phyloP scores from a whole-genome alignment of 2,888 invertebrate species.

The Liodrosophila aerea region DNA sequence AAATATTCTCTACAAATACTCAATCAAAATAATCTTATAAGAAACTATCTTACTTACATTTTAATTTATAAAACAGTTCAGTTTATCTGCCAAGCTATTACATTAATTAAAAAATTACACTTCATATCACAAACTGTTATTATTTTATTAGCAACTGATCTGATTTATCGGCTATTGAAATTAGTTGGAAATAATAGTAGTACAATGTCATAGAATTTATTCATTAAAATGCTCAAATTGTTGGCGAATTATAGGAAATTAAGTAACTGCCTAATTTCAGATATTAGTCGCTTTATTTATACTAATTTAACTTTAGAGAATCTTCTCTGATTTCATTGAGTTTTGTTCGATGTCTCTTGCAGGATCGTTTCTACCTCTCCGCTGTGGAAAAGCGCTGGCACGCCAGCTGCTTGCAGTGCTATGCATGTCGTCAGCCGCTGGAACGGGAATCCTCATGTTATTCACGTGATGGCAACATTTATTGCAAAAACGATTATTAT shows the following conservation, averaged over 20 bases:
- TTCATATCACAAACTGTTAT: background rate
- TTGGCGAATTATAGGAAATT: too few relatives aligned
- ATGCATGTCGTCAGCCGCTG: conserved; percentile 93
- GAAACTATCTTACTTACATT: too few relatives aligned
- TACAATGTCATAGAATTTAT: conserved; percentile 16
- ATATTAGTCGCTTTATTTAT: too few relatives aligned
- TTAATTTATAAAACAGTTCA: too few relatives aligned
- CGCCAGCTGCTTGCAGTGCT: conserved; percentile 94
- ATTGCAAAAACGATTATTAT: conserved; percentile 98
- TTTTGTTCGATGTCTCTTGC: too few relatives aligned
- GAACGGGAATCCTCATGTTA: conserved; percentile 97
- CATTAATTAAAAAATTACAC: too few relatives aligned
- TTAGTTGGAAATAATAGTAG: conserved; percentile 1
- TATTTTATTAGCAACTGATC: background rate
- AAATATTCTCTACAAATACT: too few relatives aligned
- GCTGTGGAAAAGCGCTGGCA: conserved; percentile 97
- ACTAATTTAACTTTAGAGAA: too few relatives aligned
- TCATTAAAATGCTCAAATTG: background rate
- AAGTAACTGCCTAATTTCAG: too few relatives aligned
- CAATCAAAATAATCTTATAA: too few relatives aligned
- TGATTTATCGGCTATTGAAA: background rate
- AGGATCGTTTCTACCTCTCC: conserved; percentile 94
- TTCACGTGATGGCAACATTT: conserved; percentile 95
- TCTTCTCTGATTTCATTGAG: too few relatives aligned
- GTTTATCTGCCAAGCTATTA: too few relatives aligned